Percentiles rank a stretch among this genome's conserved stretches.
Evolutionary conservation across 1,140 invertebrate species (phyloP).

Genomic region (Radopholus similis): DNA sequence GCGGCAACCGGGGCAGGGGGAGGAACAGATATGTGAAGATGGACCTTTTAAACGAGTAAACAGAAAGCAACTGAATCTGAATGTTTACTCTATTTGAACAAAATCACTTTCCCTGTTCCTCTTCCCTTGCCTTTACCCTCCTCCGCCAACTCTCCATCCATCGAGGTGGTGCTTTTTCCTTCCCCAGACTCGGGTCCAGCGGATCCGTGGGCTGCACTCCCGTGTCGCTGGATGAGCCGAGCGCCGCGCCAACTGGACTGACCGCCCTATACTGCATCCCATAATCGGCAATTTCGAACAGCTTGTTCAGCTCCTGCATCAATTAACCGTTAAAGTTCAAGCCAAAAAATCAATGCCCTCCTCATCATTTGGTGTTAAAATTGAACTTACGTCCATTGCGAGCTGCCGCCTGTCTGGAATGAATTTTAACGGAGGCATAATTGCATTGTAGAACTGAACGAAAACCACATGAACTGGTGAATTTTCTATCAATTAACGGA

Average conservation of each 20-base stretch:
- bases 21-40: conserved; percentile 31
- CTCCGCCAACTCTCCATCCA: conserved; percentile 15
- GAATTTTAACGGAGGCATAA: conserved; percentile 32
- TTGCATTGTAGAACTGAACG: conserved; percentile 22
- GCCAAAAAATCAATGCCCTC: conserved; percentile 22
- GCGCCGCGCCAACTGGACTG: conserved; percentile 62
- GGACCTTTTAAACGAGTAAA: conserved; percentile 29
- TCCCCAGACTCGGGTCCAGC: neutral
- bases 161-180: conserved; percentile 8
- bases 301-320: conserved; percentile 47
- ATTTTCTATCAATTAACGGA: neutral
- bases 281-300: conserved; percentile 47
- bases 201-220: neutral
- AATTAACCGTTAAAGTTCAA: conserved; percentile 3
- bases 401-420: conserved; percentile 37
- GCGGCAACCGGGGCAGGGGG: conserved; percentile 22
- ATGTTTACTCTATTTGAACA: neutral
- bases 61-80: too few species aligned
- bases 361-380: neutral
- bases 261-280: conserved; percentile 49
- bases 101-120: neutral
- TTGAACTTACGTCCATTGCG: conserved; percentile 29
- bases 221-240: conserved; percentile 68
- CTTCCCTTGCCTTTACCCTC: neutral
- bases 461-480: neutral